Conservation (phyloP, 2,113 vertebrate genomes). For the Oriolus oriolus region DNA sequence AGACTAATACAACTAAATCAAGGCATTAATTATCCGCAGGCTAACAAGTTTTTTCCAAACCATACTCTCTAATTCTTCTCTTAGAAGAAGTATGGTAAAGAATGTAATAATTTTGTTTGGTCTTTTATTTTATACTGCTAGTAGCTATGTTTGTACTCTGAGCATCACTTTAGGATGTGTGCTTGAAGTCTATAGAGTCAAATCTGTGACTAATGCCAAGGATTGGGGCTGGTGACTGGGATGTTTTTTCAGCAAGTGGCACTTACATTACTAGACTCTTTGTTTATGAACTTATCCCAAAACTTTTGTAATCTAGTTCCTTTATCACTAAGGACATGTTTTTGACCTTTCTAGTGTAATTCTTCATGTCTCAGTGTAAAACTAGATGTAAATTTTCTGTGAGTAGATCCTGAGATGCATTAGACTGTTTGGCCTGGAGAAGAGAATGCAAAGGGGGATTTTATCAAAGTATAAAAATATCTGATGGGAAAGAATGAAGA, state of each 20-base stretch:
- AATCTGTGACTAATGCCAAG: neutral
- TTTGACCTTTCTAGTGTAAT: neutral
- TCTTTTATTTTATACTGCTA: neutral
- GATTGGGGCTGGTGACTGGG: neutral
- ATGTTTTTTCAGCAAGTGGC: neutral
- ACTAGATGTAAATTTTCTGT: neutral
- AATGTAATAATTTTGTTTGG: neutral
- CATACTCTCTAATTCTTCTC: neutral
- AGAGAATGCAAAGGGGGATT: neutral
- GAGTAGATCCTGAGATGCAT: neutral
- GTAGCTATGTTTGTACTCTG: neutral
- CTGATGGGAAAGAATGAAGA: neutral
- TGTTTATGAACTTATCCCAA: neutral
- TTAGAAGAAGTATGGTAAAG: neutral
- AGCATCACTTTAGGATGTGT: neutral
- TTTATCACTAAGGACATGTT: neutral
- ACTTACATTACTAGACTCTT: neutral
- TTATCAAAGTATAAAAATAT: neutral
- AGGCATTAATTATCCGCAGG: neutral
- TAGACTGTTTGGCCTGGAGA: neutral
- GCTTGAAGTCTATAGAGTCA: neutral
- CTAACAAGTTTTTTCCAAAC: neutral
- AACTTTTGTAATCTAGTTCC: neutral
- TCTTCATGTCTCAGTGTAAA: neutral
- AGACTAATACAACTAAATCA: neutral